phyloP scores from a whole-genome alignment of 2,113 vertebrate species.

The Channa argus region DNA sequence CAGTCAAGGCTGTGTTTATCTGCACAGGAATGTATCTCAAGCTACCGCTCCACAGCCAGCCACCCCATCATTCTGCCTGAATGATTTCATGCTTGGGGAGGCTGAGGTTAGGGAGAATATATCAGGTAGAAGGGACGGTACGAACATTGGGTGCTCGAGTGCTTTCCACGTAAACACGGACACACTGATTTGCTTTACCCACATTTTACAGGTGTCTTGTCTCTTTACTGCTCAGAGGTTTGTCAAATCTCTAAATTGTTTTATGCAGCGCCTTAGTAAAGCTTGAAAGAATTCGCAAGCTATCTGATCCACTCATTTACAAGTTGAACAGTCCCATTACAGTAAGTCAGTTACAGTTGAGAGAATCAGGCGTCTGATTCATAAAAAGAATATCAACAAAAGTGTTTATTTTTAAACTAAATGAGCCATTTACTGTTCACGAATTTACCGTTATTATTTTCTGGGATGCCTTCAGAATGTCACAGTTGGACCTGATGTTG shows the following conservation, averaged over 20 bases:
- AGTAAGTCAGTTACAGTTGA: neutral
- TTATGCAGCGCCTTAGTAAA: conserved; percentile 1
- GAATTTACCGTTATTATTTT: conserved; percentile 2
- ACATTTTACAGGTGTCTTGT: neutral
- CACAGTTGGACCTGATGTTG: neutral
- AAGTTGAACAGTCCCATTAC: conserved; percentile 4
- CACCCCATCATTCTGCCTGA: conserved; percentile 63
- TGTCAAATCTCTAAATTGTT: conserved; percentile 5
- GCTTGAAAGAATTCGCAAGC: neutral
- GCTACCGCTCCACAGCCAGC: conserved; percentile 42
- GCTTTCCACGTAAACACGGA: neutral
- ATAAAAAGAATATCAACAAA: conserved; percentile 9
- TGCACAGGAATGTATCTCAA: conserved; percentile 65
- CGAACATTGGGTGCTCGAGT: conserved; percentile 14
- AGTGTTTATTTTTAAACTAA: neutral
- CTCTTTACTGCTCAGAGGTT: conserved; percentile 7
- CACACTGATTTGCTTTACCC: conserved; percentile 6
- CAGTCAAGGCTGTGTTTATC: conserved; percentile 61
- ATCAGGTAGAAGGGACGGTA: conserved; percentile 39
- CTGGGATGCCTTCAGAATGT: too few relatives aligned
- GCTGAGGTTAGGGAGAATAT: conserved; percentile 46
- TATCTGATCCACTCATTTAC: conserved; percentile 20
- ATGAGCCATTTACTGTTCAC: neutral
- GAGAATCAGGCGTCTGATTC: conserved; percentile 11
- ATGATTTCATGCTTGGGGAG: conserved; percentile 64